Evolutionary conservation across 1,140 invertebrate species (phyloP).

Genomic region (Meteorus sp.): DNA sequence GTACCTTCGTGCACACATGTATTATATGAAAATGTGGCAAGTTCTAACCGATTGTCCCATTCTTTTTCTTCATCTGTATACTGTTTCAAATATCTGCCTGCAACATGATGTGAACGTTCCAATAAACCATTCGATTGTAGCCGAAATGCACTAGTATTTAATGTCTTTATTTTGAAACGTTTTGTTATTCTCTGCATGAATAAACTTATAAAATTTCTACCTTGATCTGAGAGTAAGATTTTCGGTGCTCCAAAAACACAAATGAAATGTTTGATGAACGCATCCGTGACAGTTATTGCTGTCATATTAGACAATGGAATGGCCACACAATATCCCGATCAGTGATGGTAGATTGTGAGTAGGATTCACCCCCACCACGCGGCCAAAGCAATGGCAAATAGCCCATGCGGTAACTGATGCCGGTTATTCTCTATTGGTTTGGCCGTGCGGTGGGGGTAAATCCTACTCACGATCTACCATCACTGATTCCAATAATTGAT

Average conservation of each 20-base stretch:
- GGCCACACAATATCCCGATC: no score
- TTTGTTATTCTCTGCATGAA: conserved; percentile 33
- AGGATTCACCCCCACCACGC: no score
- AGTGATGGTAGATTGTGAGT: no score
- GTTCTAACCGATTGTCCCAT: conserved; percentile 40
- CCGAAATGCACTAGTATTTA: conserved; percentile 19
- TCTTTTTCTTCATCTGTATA: conserved; percentile 19
- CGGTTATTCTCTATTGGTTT: no score
- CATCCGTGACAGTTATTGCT: conserved; percentile 32
- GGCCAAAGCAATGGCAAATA: no score
- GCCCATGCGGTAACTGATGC: no score
- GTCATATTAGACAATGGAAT: conserved; percentile 30
- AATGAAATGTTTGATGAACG: conserved; percentile 20
- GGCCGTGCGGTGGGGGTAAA: no score
- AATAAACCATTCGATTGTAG: conserved; percentile 18
- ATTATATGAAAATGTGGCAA: conserved; percentile 12
- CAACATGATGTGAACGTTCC: conserved; percentile 15
- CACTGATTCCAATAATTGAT: no score
- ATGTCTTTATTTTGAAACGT: conserved; percentile 30
- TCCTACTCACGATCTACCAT: no score
- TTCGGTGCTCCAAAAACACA: conserved; percentile 35
- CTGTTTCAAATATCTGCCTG: neutral
- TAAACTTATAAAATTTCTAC: conserved; percentile 32
- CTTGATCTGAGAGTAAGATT: conserved; percentile 37
- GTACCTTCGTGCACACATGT: conserved; percentile 37